Evolutionary conservation across 1,140 invertebrate species (phyloP), one percentile per base, ranked within the genome.

Genomic region (Drosophila triauraria): DNA sequence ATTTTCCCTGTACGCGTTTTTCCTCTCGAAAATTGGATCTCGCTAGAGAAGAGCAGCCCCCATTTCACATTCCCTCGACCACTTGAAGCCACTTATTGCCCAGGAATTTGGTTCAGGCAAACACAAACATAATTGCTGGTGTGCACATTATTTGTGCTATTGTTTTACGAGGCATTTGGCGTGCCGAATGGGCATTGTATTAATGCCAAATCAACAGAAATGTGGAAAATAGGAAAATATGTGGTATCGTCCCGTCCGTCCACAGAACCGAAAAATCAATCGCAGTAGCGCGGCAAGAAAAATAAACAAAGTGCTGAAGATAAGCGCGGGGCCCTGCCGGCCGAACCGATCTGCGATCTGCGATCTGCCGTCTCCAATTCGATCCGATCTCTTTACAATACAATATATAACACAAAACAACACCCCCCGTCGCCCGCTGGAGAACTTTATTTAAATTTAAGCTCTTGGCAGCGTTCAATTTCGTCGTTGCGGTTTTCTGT

Each of bases 161-260:
- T 69, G 40, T 68, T 67, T 54, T 46, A n/a, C 6, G 40, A 54
- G 63, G 67, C 69, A 75, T 71, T 70, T 71, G 62, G 54, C 61
- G 50, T 70, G 63, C 60, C 68, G 67, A 70, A 70, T 70, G 63
- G 67, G 67, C 40, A 54, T 67, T 70, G 71, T 85, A 72, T 87
- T 70, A 87, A 80, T 87, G 83, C 83, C 57, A 80, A 87, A 82
- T 83, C 83, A 70, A 76, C 68, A 87, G 53, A 80, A 78, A 68
- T 68, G 50, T 56, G 63, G 48, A 40, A 44, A 70, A 82, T 80
- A 86, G 63, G 27, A 47, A 51, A 68, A 80, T 77, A 87, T 87
- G 75, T 51, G 44, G 53, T 40, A 40, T 72, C 65, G 67, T 56
- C 20, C 20, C 20, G 20, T 20, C 20, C 59, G 51, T 13, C 53